phyloP scores from a whole-genome alignment of 2,113 vertebrate genomes.

The Cebidichthys violaceus region DNA sequence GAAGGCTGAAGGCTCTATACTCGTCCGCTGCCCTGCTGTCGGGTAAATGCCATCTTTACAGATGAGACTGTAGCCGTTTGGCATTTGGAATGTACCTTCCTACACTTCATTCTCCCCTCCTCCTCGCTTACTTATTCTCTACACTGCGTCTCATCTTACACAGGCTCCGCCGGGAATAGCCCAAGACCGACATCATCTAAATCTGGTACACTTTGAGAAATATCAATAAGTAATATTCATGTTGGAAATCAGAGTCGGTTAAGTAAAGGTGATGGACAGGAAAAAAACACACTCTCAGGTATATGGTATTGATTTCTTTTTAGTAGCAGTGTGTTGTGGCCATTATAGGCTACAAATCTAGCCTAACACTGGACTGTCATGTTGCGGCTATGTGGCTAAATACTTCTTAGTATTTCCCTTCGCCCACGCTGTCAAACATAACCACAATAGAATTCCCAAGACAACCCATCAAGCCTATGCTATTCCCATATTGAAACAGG shows the following conservation, averaged over 20 bases:
- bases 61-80: constrained; percentile 67
- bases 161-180: constrained; percentile 8
- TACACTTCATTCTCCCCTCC: constrained; percentile 52
- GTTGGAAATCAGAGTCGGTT: neutral
- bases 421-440: neutral
- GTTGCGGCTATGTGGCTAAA: neutral
- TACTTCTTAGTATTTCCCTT: neutral
- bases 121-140: constrained; percentile 36
- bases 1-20: constrained; percentile 7
- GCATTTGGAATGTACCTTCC: constrained; percentile 66
- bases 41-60: constrained; percentile 79
- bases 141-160: constrained; percentile 9
- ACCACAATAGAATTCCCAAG: constrained; percentile 15
- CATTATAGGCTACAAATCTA: neutral
- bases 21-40: constrained; percentile 62
- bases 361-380: neutral
- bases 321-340: neutral
- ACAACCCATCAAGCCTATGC: neutral
- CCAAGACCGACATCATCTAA: constrained; percentile 32
- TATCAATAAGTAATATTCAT: constrained; percentile 4
- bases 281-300: neutral
- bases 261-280: neutral
- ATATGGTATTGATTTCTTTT: neutral
- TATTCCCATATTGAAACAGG: neutral
- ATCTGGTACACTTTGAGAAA: constrained; percentile 19